phyloP scores from a whole-genome alignment of 2,888 invertebrate genomes.

The Campoletis raptor region DNA sequence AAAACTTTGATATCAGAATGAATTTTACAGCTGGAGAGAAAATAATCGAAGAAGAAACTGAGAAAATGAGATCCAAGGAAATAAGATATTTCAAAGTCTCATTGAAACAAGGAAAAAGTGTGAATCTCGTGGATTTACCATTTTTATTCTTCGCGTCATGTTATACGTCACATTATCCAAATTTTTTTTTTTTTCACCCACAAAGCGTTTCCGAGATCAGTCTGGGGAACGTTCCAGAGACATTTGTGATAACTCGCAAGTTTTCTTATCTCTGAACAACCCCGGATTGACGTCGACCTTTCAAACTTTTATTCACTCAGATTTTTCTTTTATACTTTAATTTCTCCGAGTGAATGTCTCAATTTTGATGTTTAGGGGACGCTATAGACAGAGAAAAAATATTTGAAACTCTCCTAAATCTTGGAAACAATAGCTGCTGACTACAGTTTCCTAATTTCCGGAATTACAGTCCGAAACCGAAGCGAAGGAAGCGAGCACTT shows the following conservation, averaged over 20 bases:
- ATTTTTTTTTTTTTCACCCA: neutral
- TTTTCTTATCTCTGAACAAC: constrained; percentile 32
- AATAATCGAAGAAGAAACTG: neutral
- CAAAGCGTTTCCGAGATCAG: neutral
- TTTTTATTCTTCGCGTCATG: neutral
- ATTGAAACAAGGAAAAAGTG: neutral
- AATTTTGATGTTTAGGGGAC: neutral
- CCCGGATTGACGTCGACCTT: neutral
- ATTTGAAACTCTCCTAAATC: neutral
- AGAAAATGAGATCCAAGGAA: neutral
- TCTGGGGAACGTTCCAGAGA: constrained; percentile 10
- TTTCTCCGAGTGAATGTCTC: neutral
- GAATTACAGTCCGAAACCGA: neutral
- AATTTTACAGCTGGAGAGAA: neutral
- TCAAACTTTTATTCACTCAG: neutral
- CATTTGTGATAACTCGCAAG: constrained; percentile 48
- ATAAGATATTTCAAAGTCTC: neutral
- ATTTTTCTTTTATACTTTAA: neutral
- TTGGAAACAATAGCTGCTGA: neutral
- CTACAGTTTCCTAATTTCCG: neutral
- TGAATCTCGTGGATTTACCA: neutral
- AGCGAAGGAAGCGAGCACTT: too few relatives aligned
- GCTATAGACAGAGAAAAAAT: neutral
- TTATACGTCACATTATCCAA: constrained; percentile 15
- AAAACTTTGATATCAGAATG: neutral